Conservation (phyloP, 1,140 invertebrate species). For the Akabosia matsudoensis region DNA sequence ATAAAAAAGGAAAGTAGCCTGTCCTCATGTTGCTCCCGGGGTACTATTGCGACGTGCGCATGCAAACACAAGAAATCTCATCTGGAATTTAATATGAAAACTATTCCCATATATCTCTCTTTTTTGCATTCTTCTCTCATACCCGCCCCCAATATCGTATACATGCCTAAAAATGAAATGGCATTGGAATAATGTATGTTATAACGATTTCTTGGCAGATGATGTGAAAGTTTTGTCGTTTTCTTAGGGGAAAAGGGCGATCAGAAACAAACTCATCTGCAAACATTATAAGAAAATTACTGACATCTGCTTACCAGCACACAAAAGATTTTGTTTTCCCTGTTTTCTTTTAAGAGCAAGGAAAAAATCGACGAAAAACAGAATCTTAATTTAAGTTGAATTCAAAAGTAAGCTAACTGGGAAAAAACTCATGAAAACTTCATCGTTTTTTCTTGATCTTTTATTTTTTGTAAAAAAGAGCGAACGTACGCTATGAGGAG, state of each 20-base stretch:
- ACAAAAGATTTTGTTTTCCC: no score
- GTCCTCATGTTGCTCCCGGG: no score
- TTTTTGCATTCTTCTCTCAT: neutral
- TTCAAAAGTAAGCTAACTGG: constrained; percentile 9
- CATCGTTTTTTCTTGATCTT: neutral
- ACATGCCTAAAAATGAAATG: no score
- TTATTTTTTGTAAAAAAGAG: neutral
- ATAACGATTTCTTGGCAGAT: no score
- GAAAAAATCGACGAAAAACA: neutral
- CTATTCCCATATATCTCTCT: neutral
- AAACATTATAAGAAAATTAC: constrained; percentile 24
- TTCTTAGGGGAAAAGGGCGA: neutral
- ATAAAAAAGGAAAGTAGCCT: neutral
- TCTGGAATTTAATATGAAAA: neutral
- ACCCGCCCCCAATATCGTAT: neutral
- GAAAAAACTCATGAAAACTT: neutral
- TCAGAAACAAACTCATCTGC: neutral
- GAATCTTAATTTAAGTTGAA: constrained; percentile 19
- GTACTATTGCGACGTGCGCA: no score
- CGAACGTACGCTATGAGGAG: no score
- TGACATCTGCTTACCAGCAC: constrained; percentile 9
- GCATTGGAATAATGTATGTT: no score
- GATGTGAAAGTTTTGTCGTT: neutral
- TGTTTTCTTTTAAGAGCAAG: no score
- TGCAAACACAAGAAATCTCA: neutral